Evolutionary conservation across 37 sponge, comb jelly and placozoan species (phyloP).

Genomic region (Oscarella lobularis): DNA sequence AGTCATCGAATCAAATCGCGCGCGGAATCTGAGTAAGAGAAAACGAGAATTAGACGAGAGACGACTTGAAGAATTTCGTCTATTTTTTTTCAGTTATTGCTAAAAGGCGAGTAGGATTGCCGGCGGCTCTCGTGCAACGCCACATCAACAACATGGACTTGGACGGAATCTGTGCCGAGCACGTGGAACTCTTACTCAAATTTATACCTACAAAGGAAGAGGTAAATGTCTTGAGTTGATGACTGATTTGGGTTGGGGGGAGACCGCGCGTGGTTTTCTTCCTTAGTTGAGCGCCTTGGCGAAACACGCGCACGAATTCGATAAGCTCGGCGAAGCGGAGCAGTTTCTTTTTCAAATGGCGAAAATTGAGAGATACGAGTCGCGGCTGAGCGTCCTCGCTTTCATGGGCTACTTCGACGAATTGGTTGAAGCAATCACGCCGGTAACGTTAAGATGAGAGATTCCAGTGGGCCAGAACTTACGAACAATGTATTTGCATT

Average conservation of each 20-base stretch:
- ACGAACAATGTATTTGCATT: too few species aligned
- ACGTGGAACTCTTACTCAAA: constrained; percentile 67
- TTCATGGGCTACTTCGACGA: constrained; percentile 88
- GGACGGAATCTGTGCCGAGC: constrained; percentile 48
- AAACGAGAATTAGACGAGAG: not conserved
- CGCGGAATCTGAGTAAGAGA: constrained; percentile 31
- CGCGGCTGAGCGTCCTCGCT: constrained; percentile 48
- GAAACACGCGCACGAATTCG: constrained; percentile 21
- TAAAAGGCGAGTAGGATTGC: constrained; percentile 48
- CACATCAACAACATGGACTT: constrained; percentile 52
- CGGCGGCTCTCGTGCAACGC: constrained; percentile 21
- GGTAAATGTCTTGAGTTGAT: too few species aligned
- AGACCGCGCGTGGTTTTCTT: not conserved
- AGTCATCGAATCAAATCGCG: constrained; percentile 38
- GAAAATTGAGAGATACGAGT: constrained; percentile 62
- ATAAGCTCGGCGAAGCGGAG: constrained; percentile 73
- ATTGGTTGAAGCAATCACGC: constrained; percentile 28
- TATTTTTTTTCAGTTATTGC: constrained; percentile 41
- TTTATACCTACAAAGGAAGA: constrained; percentile 68
- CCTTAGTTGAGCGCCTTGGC: constrained; percentile 30
- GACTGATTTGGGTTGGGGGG: too few species aligned
- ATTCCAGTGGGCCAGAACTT: too few species aligned
- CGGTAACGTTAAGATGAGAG: too few species aligned
- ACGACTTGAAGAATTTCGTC: not conserved
- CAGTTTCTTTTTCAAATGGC: constrained; percentile 59